Base-by-base conservation (phyloP, 2,797 vertebrate genomes). In the Etheostoma nigrum region DNA sequence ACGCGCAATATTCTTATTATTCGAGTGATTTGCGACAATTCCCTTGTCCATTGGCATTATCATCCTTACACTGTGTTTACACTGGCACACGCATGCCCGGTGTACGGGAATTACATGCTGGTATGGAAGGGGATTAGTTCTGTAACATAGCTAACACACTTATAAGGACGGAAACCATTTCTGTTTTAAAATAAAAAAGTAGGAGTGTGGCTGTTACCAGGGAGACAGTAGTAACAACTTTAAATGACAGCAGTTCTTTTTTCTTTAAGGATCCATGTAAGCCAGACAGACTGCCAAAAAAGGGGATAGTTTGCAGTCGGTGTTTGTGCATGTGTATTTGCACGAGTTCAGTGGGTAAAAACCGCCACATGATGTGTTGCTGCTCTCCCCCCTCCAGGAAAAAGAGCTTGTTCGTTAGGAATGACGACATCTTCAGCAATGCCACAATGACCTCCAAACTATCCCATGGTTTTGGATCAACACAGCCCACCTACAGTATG, bases 341-440 rank as follows among this genome's bases (percentile, higher is more conserved):
- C 68, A 78, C 47, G 6, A 49, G 72, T 80, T 85, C 63, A 83
- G 68, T 21, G 66, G 61, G 72, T 76, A 75, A 84, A 85, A 86
- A 72, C 72, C 83, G 73, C 80, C 86, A 86, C 81, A 91, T 92
- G 90, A 91, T 89, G 88, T 89, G 90, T 87, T 84, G 78, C 78
- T 74, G 69, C 45, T 25, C 33, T 23, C 70, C 33, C 65, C 30
- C 53, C 58, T 36, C 36, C 61, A 53, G 14, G 57, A 67, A 78
- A 63, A 62, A 52, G 18, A 71, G 60, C 78, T 64, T 36, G 75
- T 76, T 72, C 44, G n/a, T 70, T 69, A 73, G 57, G 61, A 81
- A 83, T 83, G 78, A 76, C 25, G 76, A 67, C 66, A 61, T 71
- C 67, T 61, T 66, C 45, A 76, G 70, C 70, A 90, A 85, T 62